Base-by-base conservation (phyloP, 35 echinoderm and acorn worm genomes). In the Apostichopus japonicus region DNA sequence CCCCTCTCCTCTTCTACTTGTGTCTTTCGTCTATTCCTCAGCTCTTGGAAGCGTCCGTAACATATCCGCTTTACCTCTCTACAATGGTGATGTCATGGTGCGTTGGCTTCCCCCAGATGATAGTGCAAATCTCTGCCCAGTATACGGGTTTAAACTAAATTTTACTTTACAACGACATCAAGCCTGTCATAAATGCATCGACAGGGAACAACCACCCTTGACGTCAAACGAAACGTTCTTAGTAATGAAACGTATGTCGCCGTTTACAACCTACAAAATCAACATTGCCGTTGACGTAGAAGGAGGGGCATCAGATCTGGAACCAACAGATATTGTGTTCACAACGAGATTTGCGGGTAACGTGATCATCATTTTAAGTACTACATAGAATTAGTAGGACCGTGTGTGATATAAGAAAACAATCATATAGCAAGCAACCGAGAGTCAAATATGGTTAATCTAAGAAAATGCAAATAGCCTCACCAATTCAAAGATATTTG, bases 211-310 rank as follows among this genome's bases (percentile, higher is more conserved):
- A 75, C 5, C 11, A 75, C 71, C 71, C 6, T n/a, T 75, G 71
- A n/a, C 5, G 6, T 19, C 71, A 0, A 75, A 75, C n/a, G 17
- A 19, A 6, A 75, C 71, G 6, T 19, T n/a, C 17, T 23, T 15
- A 7, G 13, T 75, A 4, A 75, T 75, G 21, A 15, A 75, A 75
- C 15, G 22, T 8, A 14, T 24, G 17, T 75, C 71, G 6, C 71
- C 71, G 21, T 75, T 75, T 75, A 75, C 71, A 21, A 75, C 71
- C 17, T 75, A 75, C 71, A 75, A 75, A 23, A 19, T 75, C 71
- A 75, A 75, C 71, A 75, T 75, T 75, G 71, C 71, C n/a, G 71
- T 75, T 21, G 71, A 75, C n/a, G n/a, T 75, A 23, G 71, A 73
- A 3, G 71, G 17, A 19, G 17, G 21, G 2, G 71, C 6, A 6